phyloP scores from a whole-genome alignment of 2,888 invertebrate genomes.

The Drosophila cognata region DNA sequence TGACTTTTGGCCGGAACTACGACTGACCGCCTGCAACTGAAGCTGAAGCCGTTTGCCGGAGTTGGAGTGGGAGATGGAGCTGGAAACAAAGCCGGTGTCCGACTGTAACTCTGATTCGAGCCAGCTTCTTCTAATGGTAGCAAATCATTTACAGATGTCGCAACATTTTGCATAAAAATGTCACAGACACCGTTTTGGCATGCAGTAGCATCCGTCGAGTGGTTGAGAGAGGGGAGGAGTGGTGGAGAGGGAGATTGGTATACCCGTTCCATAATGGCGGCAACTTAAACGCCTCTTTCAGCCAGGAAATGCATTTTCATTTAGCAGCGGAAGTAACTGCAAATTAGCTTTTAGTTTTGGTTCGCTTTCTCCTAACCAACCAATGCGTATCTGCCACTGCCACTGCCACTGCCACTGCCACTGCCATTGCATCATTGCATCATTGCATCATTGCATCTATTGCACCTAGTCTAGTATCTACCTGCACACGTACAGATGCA shows the following conservation, averaged over 20 bases:
- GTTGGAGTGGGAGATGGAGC: background rate
- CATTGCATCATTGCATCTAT: background rate
- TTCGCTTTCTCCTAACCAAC: slow-evolving; percentile 42
- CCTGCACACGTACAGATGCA: background rate
- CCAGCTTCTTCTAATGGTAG: slow-evolving; percentile 63
- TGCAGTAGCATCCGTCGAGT: background rate
- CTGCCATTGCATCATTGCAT: no score
- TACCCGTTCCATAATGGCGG: slow-evolving; percentile 38
- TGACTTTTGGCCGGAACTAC: slow-evolving; percentile 65
- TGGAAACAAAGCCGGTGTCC: slow-evolving; percentile 1
- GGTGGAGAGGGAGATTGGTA: background rate
- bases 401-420: no score
- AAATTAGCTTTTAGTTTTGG: slow-evolving; percentile 85
- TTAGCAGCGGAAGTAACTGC: slow-evolving; percentile 82
- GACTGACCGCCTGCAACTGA: slow-evolving; percentile 11
- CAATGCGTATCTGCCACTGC: slow-evolving; percentile 1
- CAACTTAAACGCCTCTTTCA: slow-evolving; percentile 65
- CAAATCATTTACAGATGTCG: slow-evolving; percentile 81
- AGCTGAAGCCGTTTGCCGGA: background rate
- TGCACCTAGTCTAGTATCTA: background rate
- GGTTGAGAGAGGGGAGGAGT: background rate
- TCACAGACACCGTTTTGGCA: slow-evolving; percentile 44
- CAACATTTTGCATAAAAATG: slow-evolving; percentile 76
- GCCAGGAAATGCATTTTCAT: slow-evolving; percentile 84
- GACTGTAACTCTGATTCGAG: slow-evolving; percentile 9